phyloP scores from a whole-genome alignment of 2,888 invertebrate species.

The Drosophila paramelanica region DNA sequence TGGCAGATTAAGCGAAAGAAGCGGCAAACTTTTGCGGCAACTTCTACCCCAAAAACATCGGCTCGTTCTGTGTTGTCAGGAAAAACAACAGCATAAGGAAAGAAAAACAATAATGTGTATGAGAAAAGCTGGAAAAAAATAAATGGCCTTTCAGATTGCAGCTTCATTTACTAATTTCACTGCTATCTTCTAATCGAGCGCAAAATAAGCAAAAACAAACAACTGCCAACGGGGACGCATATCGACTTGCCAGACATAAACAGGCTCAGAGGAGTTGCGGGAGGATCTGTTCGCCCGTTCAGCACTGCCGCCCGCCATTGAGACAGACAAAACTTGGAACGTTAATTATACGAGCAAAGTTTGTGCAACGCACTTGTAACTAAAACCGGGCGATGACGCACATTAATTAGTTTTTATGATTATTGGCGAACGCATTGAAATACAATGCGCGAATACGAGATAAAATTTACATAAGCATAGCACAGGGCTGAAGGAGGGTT shows the following conservation, averaged over 20 bases:
- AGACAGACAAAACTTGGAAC: constrained; percentile 57
- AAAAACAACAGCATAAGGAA: constrained; percentile 6
- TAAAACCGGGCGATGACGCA: constrained; percentile 68
- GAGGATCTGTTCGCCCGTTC: too few relatives aligned
- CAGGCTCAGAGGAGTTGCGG: neutral
- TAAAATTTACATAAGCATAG: constrained; percentile 58
- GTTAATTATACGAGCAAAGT: constrained; percentile 75
- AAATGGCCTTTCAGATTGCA: constrained; percentile 80
- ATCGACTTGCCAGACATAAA: constrained; percentile 54
- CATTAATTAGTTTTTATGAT: constrained; percentile 81
- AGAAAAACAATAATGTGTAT: constrained; percentile 1
- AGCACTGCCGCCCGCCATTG: too few relatives aligned
- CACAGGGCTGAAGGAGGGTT: neutral
- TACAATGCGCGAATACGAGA: constrained; percentile 64
- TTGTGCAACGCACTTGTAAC: constrained; percentile 74
- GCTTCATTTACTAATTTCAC: constrained; percentile 80
- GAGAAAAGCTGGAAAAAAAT: constrained; percentile 48
- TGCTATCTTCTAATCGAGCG: constrained; percentile 80
- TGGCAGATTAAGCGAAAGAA: constrained; percentile 63
- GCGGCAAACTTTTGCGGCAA: constrained; percentile 44
- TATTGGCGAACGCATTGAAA: constrained; percentile 76
- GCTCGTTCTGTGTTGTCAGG: constrained; percentile 6
- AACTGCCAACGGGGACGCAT: constrained; percentile 41
- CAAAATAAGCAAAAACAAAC: constrained; percentile 78
- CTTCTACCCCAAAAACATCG: constrained; percentile 8